Evolutionary conservation across 2,888 invertebrate species (phyloP), one percentile per base, ranked within the genome.

Genomic region (Drosophila mayaguana): DNA sequence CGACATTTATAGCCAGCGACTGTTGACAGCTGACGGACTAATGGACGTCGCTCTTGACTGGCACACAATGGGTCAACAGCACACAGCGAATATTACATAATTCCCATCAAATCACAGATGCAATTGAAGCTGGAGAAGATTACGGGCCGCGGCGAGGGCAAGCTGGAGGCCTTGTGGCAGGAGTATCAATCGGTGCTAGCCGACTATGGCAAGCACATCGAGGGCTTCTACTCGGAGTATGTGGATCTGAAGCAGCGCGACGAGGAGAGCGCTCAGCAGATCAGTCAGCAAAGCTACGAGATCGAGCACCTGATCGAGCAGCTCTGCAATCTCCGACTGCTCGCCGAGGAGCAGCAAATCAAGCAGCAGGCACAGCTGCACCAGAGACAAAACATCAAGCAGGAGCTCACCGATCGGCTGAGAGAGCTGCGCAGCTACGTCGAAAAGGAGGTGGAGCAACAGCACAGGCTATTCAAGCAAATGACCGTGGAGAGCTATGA

Each of bases 401-500:
- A 94, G 16, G 92, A 94, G 36, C 85, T 95, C 14, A 91, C 93
- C 0, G 91, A 91, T n/a, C 93, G 93, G 20, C 93, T 94, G 72
- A 92, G 93, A 75, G 93, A 92, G 83, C 92, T 95, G 85, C 95
- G 95, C 79, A 92, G 83, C 18, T 93, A 94, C n/a, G 93, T 95
- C 8, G 94, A 94, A 66, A 75, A 90, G 0, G 94, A 94, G 62
- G 93, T 94, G 67, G 92, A 91, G 8, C 89, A 91, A 9, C 95
- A 95, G 64, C 93, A 94, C 32, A 92, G 94, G 22, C 94, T 94
- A 72, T 91, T 97, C 36, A 94, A 94, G 25, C 76, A 93, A 25
- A 93, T 96, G 90, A 95, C 95, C 12, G 94, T 95, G 51, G 92
- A 93, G 42, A 95, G 96, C 79, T 94, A 95, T 78, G 93, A 94